Base-by-base conservation (phyloP, 2,797 vertebrate species). In the Falco concolor region DNA sequence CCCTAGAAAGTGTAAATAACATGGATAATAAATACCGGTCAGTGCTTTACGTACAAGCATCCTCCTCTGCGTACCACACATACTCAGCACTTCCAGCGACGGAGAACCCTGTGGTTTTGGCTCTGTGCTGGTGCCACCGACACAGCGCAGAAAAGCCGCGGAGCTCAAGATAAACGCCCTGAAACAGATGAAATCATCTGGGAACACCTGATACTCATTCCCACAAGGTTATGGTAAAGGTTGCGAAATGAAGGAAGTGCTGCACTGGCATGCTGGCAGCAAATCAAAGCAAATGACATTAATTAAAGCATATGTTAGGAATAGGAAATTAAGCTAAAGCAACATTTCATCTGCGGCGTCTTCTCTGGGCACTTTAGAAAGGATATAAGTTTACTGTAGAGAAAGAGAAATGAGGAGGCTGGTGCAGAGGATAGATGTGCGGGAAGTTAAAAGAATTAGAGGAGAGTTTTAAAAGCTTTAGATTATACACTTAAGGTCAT, bases 361-460 rank as follows among this genome's bases (percentile, higher is more conserved):
- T 87, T 97, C 94, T 57, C 93, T 0, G 81, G 91, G 91, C 91
- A 83, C 93, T 96, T 96, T 93, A 90, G 91, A 74, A 73, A 95
- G 91, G 88, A 93, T 87, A 36, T 95, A 95, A 87, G 88, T 96
- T 96, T 95, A 94, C 88, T 84, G 84, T 82, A 94, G 88, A 28
- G 88, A 93, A 96, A 96, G 96, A 96, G 93, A 96, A 96, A 97
- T 89, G 94, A 96, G 96, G 96, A 90, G 93, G 95, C 93, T 80
- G 88, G 60, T 61, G 96, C 77, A 87, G 88, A 92, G 93, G 91
- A 96, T 91, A 77, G 93, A 96, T 94, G 80, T 89, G 94, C 25
- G 74, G 94, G 95, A 91, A 89, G 94, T 95, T 90, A 83, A 84
- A 95, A 95, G 94, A 95, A 96, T 94, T 89, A 84, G 88, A 81